These are phyloP conservation scores for Pocillopora meandrina DNA, from an alignment of 92 coral and sea anemone genomes.

Conservation along the genomic window DNA sequence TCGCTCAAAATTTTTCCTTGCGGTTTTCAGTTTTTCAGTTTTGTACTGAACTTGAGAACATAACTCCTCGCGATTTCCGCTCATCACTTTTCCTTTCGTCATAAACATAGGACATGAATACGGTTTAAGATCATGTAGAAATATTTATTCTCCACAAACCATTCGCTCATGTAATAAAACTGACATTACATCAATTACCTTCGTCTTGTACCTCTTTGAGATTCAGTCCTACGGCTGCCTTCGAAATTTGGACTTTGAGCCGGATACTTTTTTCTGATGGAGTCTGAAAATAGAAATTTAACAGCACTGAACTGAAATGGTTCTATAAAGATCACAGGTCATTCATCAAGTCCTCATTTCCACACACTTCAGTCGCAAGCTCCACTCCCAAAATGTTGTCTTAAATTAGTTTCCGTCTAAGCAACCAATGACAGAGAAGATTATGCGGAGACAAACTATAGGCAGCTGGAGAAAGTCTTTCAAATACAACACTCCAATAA, in stretches of 20 bases:
- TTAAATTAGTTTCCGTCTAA: slow-evolving; percentile 25
- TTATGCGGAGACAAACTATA: neutral
- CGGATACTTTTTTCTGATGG: neutral
- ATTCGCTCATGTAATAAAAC: neutral
- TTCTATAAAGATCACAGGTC: neutral
- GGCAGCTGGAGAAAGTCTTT: slow-evolving; percentile 35
- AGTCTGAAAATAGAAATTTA: neutral
- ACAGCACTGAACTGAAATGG: neutral
- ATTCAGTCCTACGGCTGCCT: neutral
- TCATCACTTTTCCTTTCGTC: too few relatives aligned
- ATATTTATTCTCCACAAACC: neutral
- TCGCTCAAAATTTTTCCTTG: too few relatives aligned
- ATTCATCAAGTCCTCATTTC: neutral
- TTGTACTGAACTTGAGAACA: too few relatives aligned
- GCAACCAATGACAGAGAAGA: slow-evolving; percentile 24
- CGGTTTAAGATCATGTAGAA: neutral
- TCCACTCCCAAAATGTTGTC: slow-evolving; percentile 35
- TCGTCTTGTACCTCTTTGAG: neutral
- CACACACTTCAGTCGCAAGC: neutral
- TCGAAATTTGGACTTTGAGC: neutral
- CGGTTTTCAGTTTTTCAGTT: neutral
- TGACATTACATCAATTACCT: slow-evolving; percentile 15
- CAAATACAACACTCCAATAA: slow-evolving; percentile 4
- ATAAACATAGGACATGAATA: too few relatives aligned
- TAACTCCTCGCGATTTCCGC: too few relatives aligned